Base-by-base conservation (phyloP, 2,113 vertebrate species). In the Thamnaconus septentrionalis region DNA sequence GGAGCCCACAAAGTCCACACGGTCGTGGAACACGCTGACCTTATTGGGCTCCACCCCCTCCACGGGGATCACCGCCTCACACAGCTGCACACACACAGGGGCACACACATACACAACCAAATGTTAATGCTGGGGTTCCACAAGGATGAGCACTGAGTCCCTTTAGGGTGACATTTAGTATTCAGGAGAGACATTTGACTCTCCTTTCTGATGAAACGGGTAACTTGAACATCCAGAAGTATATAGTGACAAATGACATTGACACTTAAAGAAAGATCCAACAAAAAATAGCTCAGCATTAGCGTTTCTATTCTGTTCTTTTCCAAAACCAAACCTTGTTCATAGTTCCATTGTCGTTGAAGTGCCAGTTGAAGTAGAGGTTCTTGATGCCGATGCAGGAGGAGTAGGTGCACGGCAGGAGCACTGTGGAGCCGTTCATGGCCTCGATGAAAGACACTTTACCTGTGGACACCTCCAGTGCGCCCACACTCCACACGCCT, bases 301-400 rank as follows among this genome's bases (percentile, higher is more conserved):
- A 31, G 18, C 18, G 18, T 31, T 12, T 6, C 42, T 57, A 6
- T 51, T 44, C 12, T 50, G 31, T 58, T 5, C 10, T 11, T 7
- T 3, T 57, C 8, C 11, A 39, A 1, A 11, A 12, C 7, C 48
- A 10, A 61, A 92, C 91, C 88, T 61, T 88, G 1, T 8, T 0
- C 65, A 82, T 63, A n/a, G 83, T 90, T 48, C 87, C 87, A 44
- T 92, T 91, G 79, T 87, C 71, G 42, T 90, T 87, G 61, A 77
- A 92, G 3, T 84, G 86, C 97, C 97, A 98, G 12, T 73, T 90
- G 91, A 98, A 98, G 73, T 82, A 82, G 3, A 98, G 91, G 69
- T 95, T 87, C 75, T 90, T 81, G 42, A 97, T 96, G 80, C 96
- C 96, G 0, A 94, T 94, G 78, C 97, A 98, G 86, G 94, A 95